These are phyloP conservation scores for Holacanthella duospinosa DNA, from an alignment of 2,888 invertebrate species.

Conservation along the genomic window DNA sequence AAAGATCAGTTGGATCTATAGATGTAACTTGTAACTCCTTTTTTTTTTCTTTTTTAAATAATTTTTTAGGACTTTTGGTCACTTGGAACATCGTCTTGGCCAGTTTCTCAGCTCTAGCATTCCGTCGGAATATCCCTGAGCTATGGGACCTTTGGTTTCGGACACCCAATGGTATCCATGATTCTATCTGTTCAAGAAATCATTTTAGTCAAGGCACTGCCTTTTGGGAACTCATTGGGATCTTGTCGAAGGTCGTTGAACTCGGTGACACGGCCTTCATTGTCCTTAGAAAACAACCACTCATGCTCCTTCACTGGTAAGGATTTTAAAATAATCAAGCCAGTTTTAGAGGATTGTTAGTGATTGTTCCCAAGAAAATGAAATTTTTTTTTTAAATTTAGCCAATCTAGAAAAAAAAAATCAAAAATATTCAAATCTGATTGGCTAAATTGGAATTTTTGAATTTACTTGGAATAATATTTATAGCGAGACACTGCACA, in stretches of 20 bases:
- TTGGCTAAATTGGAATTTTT: too few relatives aligned
- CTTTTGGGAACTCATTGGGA: slow-evolving; percentile 96
- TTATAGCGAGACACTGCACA: too few relatives aligned
- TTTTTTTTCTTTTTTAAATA: background rate
- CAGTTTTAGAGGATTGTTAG: too few relatives aligned
- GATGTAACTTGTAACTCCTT: too few relatives aligned
- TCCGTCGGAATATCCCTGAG: slow-evolving; percentile 83
- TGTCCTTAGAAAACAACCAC: slow-evolving; percentile 78
- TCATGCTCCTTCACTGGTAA: slow-evolving; percentile 84
- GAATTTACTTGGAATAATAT: too few relatives aligned
- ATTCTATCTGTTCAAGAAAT: slow-evolving; percentile 42
- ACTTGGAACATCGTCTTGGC: slow-evolving; percentile 88
- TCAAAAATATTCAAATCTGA: too few relatives aligned
- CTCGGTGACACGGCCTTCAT: slow-evolving; percentile 92
- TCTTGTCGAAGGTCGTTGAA: slow-evolving; percentile 90
- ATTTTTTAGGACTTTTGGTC: slow-evolving; percentile 66
- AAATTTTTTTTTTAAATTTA: too few relatives aligned
- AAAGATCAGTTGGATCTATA: too few relatives aligned
- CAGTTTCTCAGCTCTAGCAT: slow-evolving; percentile 87
- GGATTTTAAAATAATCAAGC: too few relatives aligned
- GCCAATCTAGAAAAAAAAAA: too few relatives aligned
- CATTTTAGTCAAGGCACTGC: slow-evolving; percentile 50
- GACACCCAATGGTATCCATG: slow-evolving; percentile 65
- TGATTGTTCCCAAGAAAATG: too few relatives aligned
- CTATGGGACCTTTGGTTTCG: slow-evolving; percentile 73